Base-by-base conservation (phyloP, 2,113 vertebrate genomes). In the Rhodinocichla rosea region DNA sequence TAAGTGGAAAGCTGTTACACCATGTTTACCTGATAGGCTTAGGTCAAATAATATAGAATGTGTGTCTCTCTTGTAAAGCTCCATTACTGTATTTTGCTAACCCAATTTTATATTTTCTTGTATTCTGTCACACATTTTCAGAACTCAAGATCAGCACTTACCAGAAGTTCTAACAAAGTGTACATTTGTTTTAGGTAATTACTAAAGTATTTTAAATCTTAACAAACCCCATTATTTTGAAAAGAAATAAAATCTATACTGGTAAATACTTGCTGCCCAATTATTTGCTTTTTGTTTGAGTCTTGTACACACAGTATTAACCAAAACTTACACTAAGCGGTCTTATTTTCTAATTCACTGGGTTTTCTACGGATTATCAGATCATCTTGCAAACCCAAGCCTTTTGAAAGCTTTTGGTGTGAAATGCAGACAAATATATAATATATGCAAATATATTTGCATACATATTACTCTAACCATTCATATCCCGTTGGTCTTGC, bases 231-330 rank as follows among this genome's bases (percentile, higher is more conserved):
- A 79, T 97, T 97, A 97, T 97, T 98, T 98, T 98, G 94, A 97
- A 97, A 90, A 96, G 4, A 97, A 98, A 98, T 98, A 98, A 98
- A 98, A 96, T 95, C 84, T 97, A 96, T 97, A 45, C 96, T 97
- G 64, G n/a, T 96, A 97, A 94, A 96, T 96, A 87, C 50, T 85
- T 92, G 71, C 42, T 90, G 74, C 73, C 82, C 55, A 35, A 67
- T 88, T 92, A 75, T 92, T 91, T 95, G 50, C 83, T 77, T 93
- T 87, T 95, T 83, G 42, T 86, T 97, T 40, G 24, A 40, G 5
- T 67, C 52, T 64, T 59, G 20, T 65, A 70, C 10, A 33, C 15
- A 14, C 8, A 24, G 7, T 84, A 3, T 44, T 89, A 65, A 79
- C 33, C 37, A 68, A 87, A 90, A 83, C 13, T 90, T 76, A 20